Percentiles rank a stretch among this genome's conserved stretches.
Evolutionary conservation across 2,797 vertebrate species (phyloP).

Genomic region (Myotis pilosus): DNA sequence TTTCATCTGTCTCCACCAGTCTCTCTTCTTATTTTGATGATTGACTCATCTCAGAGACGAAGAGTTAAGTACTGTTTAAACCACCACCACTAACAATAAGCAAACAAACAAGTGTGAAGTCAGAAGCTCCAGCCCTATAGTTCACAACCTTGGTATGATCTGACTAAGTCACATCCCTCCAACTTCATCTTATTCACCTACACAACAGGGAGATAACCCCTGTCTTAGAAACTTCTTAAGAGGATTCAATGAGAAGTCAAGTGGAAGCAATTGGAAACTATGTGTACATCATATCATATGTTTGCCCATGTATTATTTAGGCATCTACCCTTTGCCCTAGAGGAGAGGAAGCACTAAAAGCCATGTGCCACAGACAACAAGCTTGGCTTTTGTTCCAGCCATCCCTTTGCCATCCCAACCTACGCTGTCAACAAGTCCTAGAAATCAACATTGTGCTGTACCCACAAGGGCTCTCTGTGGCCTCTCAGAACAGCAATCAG

Average conservation of each 20-base stretch:
- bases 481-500: not conserved
- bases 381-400: not conserved
- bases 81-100: not conserved
- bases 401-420: not conserved
- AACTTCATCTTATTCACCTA: not conserved
- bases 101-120: not conserved
- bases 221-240: not conserved
- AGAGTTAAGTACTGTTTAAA: not conserved
- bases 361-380: accelerated
- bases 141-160: not conserved
- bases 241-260: not conserved
- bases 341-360: not conserved
- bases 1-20: not conserved
- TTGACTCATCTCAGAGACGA: not conserved
- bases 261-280: not conserved
- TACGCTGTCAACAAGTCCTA: not conserved
- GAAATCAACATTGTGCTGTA: not conserved
- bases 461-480: not conserved
- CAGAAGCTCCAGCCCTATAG: not conserved
- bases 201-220: not conserved
- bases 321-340: not conserved
- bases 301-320: not conserved
- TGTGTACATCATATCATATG: not conserved
- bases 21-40: not conserved
- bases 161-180: not conserved